These are phyloP conservation scores for Lysiphlebus fabarum DNA, from an alignment of 1,140 invertebrate genomes.

Conservation along the genomic window DNA sequence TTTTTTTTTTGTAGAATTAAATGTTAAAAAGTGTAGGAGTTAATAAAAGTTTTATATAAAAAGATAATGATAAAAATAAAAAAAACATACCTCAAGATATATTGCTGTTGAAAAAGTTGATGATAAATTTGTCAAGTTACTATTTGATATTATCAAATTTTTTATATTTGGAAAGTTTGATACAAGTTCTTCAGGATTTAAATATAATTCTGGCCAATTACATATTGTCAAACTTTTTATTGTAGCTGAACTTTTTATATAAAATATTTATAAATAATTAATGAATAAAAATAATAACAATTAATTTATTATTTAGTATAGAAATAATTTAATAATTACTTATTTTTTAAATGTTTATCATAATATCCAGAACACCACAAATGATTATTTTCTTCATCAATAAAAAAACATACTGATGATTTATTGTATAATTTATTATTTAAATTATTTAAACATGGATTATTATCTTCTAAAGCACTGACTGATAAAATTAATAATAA, in stretches of 20 bases:
- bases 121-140: conserved; percentile 43
- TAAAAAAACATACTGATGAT: too few relatives aligned
- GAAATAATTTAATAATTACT: not conserved
- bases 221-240: conserved; percentile 21
- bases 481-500: too few relatives aligned
- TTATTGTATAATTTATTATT: too few relatives aligned
- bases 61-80: conserved; percentile 1
- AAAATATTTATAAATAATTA: conserved; percentile 1
- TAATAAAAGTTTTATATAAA: conserved; percentile 9
- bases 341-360: conserved; percentile 2
- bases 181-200: conserved; percentile 26
- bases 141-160: conserved; percentile 44
- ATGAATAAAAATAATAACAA: not conserved
- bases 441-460: too few relatives aligned
- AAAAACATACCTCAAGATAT: conserved; percentile 39
- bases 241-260: conserved; percentile 3
- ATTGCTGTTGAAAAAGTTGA: conserved; percentile 42
- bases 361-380: conserved; percentile 11
- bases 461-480: too few relatives aligned
- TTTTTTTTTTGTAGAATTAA: not conserved
- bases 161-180: conserved; percentile 40
- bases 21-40: not conserved
- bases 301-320: not conserved
- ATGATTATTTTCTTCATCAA: conserved; percentile 8
- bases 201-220: conserved; percentile 13